A percentile compares a stretch with the other conserved stretches of the same genome.
Conservation (phyloP, 2,797 vertebrate genomes). For the Bradypodion pumilum region DNA sequence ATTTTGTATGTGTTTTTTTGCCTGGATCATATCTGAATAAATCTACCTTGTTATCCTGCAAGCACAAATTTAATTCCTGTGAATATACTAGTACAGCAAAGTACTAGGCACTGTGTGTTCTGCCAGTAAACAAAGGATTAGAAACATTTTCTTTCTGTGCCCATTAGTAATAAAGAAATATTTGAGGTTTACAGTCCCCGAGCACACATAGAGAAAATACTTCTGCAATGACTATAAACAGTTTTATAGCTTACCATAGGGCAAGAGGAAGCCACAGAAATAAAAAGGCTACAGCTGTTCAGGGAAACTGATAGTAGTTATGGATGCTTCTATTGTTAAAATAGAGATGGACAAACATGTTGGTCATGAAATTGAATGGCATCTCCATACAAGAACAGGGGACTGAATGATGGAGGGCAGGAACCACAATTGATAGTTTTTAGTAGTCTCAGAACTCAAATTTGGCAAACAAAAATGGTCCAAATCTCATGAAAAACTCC, state of each 20-base stretch:
- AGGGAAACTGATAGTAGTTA: constrained; percentile 40
- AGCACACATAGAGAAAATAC: constrained; percentile 66
- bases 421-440: not conserved
- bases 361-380: constrained; percentile 44
- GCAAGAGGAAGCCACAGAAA: constrained; percentile 56
- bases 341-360: constrained; percentile 28
- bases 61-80: constrained; percentile 24
- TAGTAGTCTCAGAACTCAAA: not conserved
- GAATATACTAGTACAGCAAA: constrained; percentile 22
- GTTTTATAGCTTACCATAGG: constrained; percentile 59
- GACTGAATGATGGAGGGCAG: constrained; percentile 21
- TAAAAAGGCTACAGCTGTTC: constrained; percentile 52
- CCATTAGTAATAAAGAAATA: constrained; percentile 59
- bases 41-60: not conserved
- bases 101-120: constrained; percentile 23
- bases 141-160: constrained; percentile 62
- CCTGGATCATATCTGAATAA: constrained; percentile 17
- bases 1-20: too few species aligned
- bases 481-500: not conserved
- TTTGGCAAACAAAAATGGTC: not conserved
- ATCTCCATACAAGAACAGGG: constrained; percentile 53
- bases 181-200: constrained; percentile 50
- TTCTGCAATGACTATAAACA: constrained; percentile 65
- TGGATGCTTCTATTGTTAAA: constrained; percentile 27
- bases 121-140: constrained; percentile 42